Evolutionary conservation across 2,113 vertebrate genomes (phyloP), one percentile per base, ranked within the genome.

Genomic region (Nesogale talazaci): DNA sequence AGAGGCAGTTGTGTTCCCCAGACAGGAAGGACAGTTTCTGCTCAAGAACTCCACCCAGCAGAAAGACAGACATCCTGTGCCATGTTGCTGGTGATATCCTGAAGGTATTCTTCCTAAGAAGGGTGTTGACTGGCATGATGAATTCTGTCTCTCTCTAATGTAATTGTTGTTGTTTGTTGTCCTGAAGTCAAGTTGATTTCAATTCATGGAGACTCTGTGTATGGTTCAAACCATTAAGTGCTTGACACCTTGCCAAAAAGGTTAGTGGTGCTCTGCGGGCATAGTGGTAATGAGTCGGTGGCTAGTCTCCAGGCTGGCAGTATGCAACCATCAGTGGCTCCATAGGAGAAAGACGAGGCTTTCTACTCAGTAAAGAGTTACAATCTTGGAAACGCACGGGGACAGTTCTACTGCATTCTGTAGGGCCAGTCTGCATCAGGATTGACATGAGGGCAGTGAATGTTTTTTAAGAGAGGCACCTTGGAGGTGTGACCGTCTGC

Each of bases 1-100:
- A n/a, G 27, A 72, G 7, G 11, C 0, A 11, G 23, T 1, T 9
- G 8, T 76, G 42, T 72, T 14, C 29, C 56, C n/a, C 0, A 0
- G 10, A 57, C 11, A 3, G 42, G 38, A 19, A 29, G 3, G 15
- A 22, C 1, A n/a, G 31, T n/a, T 31, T 57, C 83, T 42, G 57
- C 63, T 56, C 46, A 42, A 10, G 79, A 15, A 31, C 11, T 46
- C 38, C 7, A 72, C 19, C 34, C 1, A 3, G 10, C 1, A 15
- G 87, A 34, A 27, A 14, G 36, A 34, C 16, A 12, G 12, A 52
- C 46, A 52, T 52, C 31, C 42, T 42, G 79, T 2, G 0, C 63
- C 12, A 3, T n/a, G 63, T 38, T 6, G 25, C n/a, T 36, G 25
- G 27, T 23, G 9, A 29, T 34, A 1, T 34, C 4, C 34, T 36